These are phyloP conservation scores for Chaetodon auriga DNA, from an alignment of 2,113 vertebrate genomes.

Conservation along the genomic window DNA sequence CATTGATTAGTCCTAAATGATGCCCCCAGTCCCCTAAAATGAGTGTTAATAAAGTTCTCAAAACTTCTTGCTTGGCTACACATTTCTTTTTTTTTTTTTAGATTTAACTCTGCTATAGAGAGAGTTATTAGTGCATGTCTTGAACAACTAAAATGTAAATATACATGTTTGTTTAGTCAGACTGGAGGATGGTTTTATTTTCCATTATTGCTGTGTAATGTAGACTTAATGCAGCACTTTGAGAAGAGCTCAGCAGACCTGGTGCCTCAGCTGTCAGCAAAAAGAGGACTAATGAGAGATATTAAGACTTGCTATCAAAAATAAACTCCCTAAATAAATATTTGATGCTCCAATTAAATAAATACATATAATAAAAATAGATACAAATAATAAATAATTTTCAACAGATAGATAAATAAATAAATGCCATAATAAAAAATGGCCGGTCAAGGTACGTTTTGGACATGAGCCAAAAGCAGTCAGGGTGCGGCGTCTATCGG, in stretches of 20 bases:
- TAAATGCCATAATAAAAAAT: slow-evolving; percentile 27
- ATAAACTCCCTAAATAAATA: slow-evolving; percentile 62
- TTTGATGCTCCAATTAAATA: neutral
- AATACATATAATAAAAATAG: slow-evolving; percentile 71
- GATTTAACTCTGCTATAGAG: neutral
- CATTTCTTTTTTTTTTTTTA: neutral
- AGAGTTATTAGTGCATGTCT: neutral
- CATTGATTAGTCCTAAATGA: neutral
- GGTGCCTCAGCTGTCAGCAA: neutral
- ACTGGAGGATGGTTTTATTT: neutral
- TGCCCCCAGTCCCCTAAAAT: neutral
- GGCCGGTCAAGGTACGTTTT: slow-evolving; percentile 2
- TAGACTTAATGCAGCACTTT: neutral
- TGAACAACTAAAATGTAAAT: neutral
- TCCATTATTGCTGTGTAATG: neutral
- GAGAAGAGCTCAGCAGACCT: neutral
- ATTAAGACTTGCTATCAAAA: slow-evolving; percentile 15
- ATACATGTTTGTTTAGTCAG: neutral
- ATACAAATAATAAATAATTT: slow-evolving; percentile 54
- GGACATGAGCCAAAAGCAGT: slow-evolving; percentile 8
- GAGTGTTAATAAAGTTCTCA: neutral
- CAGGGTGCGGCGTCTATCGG: neutral
- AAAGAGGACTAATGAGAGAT: neutral
- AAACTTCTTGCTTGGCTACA: too few species aligned
- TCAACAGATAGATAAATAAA: slow-evolving; percentile 41